Percentiles rank a stretch among this genome's conserved stretches.
These are phyloP conservation scores for Zelleria hepariella DNA, from an alignment of 2,888 invertebrate genomes.

Conservation along the genomic window DNA sequence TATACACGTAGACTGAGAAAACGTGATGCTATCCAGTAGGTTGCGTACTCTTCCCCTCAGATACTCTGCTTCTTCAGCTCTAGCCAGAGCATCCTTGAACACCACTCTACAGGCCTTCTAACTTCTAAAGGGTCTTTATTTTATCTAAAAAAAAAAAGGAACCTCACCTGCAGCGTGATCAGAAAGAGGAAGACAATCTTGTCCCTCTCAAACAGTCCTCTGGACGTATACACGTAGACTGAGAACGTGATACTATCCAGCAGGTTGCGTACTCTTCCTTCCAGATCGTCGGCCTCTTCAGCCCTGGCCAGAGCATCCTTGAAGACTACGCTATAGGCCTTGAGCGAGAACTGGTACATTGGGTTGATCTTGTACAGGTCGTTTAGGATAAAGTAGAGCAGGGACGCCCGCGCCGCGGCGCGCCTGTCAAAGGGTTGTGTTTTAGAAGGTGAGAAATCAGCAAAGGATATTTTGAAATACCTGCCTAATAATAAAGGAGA, in stretches of 20 bases:
- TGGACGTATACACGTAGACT: slow-evolving; percentile 89
- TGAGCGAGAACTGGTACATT: slow-evolving; percentile 95
- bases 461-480: too few relatives aligned
- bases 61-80: slow-evolving; percentile 78
- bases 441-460: too few relatives aligned
- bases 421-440: slow-evolving; percentile 71
- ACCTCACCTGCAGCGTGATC: slow-evolving; percentile 81
- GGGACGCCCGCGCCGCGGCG: slow-evolving; percentile 88
- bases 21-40: slow-evolving; percentile 90
- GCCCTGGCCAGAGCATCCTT: slow-evolving; percentile 85
- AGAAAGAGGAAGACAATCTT: slow-evolving; percentile 92
- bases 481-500: too few relatives aligned
- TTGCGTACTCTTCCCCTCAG: slow-evolving; percentile 80
- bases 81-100: slow-evolving; percentile 86
- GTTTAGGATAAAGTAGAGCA: slow-evolving; percentile 94
- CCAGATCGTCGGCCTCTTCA: slow-evolving; percentile 77
- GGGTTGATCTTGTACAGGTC: slow-evolving; percentile 93
- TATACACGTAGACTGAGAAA: slow-evolving; percentile 89
- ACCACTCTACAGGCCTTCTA: slow-evolving; percentile 95
- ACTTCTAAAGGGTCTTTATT: too few relatives aligned
- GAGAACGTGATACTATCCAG: slow-evolving; percentile 90
- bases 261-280: slow-evolving; percentile 80
- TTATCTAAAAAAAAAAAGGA: background rate
- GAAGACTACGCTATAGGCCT: slow-evolving; percentile 94
- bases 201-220: slow-evolving; percentile 93